Evolutionary conservation across 2,113 vertebrate genomes (phyloP), one percentile per base, ranked within the genome.

Genomic region (Sylvia atricapilla): DNA sequence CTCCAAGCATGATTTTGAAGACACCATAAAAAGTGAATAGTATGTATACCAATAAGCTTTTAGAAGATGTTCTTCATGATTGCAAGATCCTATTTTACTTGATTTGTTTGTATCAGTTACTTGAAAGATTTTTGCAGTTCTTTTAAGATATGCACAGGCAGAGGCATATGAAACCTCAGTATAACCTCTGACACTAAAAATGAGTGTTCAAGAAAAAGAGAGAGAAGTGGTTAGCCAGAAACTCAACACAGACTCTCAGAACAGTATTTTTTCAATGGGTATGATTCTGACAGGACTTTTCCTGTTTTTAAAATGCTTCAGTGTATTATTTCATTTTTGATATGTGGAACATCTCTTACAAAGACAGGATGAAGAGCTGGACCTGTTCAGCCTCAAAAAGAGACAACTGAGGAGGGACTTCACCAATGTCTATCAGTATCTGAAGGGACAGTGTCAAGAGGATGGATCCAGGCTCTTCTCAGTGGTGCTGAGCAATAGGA

Each of bases 141-240:
- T 93, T 87, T 79, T 15, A 8, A 94, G 43, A 85, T 86, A 94
- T 30, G 35, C 33, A 79, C 49, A 80, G 50, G 27, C 35, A 94
- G 23, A 80, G 55, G 11, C 56, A 75, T 70, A 23, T 28, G 83
- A 96, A 96, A 67, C 17, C 58, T 95, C 87, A 77, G 28, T 86
- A n/a, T 15, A 59, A 69, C 19, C 24, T 43, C 53, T 41, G 19
- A 64, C 50, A 94, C 78, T 83, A 75, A 96, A 93, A 91, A 47
- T 95, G 69, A 84, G 21, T 81, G 60, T 72, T 33, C 60, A 31
- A 68, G 39, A 78, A 91, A 90, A 35, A 90, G 46, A 92, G 30
- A 64, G 6, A 72, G 33, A 41, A 75, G 30, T 50, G 15, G 19
- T 46, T 95, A 96, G 31, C 72, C 35, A 77, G 91, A 83, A 64